A percentile compares a stretch with the other conserved stretches of the same genome.
Conservation (phyloP, 2,113 vertebrate species). For the Brachyhypopomus gauderio region DNA sequence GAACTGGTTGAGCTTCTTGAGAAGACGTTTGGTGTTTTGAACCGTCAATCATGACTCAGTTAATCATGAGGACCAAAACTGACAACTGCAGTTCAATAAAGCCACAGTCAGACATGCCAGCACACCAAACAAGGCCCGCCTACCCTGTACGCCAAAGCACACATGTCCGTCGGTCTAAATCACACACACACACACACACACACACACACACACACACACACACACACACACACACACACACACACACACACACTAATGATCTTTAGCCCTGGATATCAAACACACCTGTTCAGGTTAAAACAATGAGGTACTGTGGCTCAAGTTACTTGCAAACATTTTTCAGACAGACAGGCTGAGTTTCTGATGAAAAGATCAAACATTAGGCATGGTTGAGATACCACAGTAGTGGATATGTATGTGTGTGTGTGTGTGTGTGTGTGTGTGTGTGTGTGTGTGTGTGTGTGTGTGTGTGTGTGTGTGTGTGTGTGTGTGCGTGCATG, state of each 20-base stretch:
- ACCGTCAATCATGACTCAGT: constrained; percentile 2
- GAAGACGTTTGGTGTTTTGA: neutral
- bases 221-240: neutral
- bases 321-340: neutral
- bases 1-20: neutral
- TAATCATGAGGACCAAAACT: neutral
- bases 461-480: too few species aligned
- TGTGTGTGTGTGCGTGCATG: too few species aligned
- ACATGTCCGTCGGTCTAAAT: neutral
- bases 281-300: neutral
- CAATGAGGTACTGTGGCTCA: constrained; percentile 3
- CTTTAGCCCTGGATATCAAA: neutral
- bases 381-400: neutral
- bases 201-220: too few species aligned
- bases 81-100: neutral
- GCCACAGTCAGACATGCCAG: neutral
- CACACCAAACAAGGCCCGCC: too few species aligned
- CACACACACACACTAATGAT: neutral
- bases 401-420: neutral
- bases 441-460: too few species aligned
- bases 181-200: neutral
- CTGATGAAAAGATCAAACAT: neutral
- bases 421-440: too few species aligned
- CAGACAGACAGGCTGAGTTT: neutral
- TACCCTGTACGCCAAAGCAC: too few species aligned